Evolutionary conservation across 2,113 vertebrate species (phyloP).

Genomic region (Colaptes auratus): DNA sequence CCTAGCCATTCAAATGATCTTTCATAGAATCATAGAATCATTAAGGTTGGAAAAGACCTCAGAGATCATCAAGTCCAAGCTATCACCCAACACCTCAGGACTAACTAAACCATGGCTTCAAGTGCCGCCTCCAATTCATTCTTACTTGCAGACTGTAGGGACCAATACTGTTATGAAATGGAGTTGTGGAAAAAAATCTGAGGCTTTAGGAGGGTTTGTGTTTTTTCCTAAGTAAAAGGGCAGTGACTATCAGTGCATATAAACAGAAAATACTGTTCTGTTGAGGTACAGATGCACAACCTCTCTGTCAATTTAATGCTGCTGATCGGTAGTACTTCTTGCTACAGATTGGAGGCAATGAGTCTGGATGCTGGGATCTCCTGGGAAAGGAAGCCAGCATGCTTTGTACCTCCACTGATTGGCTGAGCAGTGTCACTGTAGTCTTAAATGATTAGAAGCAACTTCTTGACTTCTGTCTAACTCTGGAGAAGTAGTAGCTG

Average conservation of each 20-base stretch:
- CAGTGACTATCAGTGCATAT: neutral
- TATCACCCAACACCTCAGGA: no score
- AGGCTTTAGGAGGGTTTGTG: neutral
- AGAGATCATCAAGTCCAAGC: no score
- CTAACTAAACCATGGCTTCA: no score
- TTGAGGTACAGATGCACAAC: neutral
- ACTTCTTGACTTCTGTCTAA: neutral
- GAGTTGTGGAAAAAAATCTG: neutral
- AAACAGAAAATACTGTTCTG: neutral
- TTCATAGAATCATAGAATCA: neutral
- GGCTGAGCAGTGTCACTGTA: neutral
- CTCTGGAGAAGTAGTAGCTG: neutral
- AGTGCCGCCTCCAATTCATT: neutral
- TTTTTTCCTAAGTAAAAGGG: neutral
- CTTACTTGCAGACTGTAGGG: slow-evolving; percentile 1
- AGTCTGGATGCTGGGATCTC: neutral
- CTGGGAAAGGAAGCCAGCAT: neutral
- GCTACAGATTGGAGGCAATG: neutral
- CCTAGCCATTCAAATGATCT: neutral
- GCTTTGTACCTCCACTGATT: neutral
- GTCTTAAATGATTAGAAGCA: neutral
- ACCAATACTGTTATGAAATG: neutral
- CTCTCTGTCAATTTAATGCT: neutral
- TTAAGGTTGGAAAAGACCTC: no score
- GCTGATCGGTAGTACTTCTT: neutral